Evolutionary conservation across 2,888 invertebrate species (phyloP).

Genomic region (Rhagium mordax): DNA sequence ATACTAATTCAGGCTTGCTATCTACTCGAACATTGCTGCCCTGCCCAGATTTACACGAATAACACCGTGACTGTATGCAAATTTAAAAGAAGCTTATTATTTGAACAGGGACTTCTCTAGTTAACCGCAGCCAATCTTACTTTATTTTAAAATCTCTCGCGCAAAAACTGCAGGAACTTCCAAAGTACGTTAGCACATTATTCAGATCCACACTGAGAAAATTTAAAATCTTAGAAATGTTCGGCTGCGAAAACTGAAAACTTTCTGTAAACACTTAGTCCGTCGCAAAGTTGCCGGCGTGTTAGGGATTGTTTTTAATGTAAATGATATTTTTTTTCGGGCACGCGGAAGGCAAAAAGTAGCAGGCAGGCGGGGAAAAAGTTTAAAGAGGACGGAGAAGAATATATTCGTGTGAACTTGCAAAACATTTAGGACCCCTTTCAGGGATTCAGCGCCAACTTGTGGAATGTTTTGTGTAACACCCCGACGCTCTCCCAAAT

Average conservation of each 20-base stretch:
- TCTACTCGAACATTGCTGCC: too few species aligned
- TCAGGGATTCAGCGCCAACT: conserved; percentile 4
- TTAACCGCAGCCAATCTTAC: conserved; percentile 16
- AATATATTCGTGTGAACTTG: conserved; percentile 1
- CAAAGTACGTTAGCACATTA: conserved; percentile 47
- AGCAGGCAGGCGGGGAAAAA: neutral
- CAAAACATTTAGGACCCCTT: neutral
- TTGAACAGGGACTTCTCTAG: neutral
- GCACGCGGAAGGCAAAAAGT: conserved; percentile 2
- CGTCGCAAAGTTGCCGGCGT: conserved; percentile 19
- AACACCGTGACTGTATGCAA: too few species aligned
- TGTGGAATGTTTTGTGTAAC: conserved; percentile 10
- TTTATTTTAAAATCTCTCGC: conserved; percentile 15
- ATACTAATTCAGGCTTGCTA: too few species aligned
- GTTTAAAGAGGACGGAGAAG: neutral
- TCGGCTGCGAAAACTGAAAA: conserved; percentile 33
- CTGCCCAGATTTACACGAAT: neutral
- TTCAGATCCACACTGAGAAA: conserved; percentile 42
- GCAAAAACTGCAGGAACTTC: conserved; percentile 38
- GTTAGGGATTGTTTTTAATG: conserved; percentile 28
- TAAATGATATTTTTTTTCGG: conserved; percentile 27
- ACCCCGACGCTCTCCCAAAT: conserved; percentile 14
- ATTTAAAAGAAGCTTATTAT: neutral
- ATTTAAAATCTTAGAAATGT: conserved; percentile 40
- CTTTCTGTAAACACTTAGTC: conserved; percentile 48